Evolutionary conservation across 1,140 invertebrate genomes (phyloP), one percentile per base, ranked within the genome.

Genomic region (Neotoxoptera formosana): DNA sequence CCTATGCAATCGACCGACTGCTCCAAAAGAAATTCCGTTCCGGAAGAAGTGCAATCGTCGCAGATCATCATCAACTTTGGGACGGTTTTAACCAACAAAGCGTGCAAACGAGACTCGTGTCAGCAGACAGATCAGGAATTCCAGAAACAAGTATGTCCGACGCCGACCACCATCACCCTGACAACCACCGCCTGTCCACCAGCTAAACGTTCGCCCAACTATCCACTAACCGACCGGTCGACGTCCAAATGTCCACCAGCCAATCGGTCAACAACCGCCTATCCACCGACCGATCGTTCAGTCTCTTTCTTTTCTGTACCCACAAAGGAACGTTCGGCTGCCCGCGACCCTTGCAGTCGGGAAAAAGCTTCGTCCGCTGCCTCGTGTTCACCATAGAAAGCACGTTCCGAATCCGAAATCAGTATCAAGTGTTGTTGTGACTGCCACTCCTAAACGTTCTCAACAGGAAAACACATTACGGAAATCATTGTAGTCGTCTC

Each of bases 171-270:
- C 30, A 6, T n/a, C 60, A 76, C 60, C 60, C 60, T 11, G 0
- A 14, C 60, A 4, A 67, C 30, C 30, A n/a, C 25, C 60, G 1
- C 3, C 30, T 17, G 60, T n/a, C 60, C 60, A 17, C 60, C 60
- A 17, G 30, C n/a, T 7, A n/a, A 76, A n/a, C 60, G 14, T n/a
- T n/a, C 60, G 14, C n/a, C 14, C 60, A 67, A 11, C 8, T 67
- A 14, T 34, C n/a, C 30, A 17, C 14, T 1, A 7, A 11, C 30
- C 14, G 14, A n/a, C 2, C 60, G n/a, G 0, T 6, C n/a, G 0
- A 76, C 30, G 9, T 17, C 60, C 30, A 67, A 0, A 0, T 67
- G 11, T n/a, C 30, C 30, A 23, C 30, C 60, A 2, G 23, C 60
- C 0, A 6, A 67, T 14, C 60, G 30, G 11, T 25, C 60, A 9